Conservation (phyloP, 23 tunicate genomes). For the Diplosoma virens region DNA sequence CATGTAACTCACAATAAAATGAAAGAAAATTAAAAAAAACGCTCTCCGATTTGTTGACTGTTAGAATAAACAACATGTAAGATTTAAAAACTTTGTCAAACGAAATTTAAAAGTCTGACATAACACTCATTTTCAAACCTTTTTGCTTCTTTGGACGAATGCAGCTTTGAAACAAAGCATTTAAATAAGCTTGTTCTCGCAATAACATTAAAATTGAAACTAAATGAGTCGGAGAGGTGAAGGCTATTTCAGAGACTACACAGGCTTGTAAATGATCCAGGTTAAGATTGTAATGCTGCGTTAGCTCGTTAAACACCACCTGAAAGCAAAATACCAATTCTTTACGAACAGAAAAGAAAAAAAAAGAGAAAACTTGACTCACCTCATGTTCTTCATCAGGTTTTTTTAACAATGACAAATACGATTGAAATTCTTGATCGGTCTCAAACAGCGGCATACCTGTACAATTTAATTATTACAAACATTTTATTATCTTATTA, state of each 20-base stretch:
- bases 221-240: constrained; percentile 76
- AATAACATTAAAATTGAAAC: constrained; percentile 26
- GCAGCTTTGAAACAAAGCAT: constrained; percentile 60
- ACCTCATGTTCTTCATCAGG: constrained; percentile 38
- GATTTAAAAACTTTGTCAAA: no score
- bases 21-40: no score
- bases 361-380: background rate
- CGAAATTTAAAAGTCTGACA: no score
- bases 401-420: constrained; percentile 38
- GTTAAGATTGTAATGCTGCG: constrained; percentile 52
- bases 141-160: constrained; percentile 32
- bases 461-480: no score
- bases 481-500: no score
- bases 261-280: constrained; percentile 29
- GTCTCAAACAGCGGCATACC: constrained; percentile 17
- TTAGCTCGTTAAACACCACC: constrained; percentile 36
- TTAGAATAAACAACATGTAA: no score
- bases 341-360: background rate
- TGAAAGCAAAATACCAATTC: background rate
- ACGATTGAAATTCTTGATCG: constrained; percentile 7
- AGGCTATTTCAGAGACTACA: constrained; percentile 40
- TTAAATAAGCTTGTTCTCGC: constrained; percentile 73
- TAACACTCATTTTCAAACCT: constrained; percentile 51
- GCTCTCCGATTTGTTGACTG: no score
- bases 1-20: no score